A percentile compares a stretch with the other conserved stretches of the same genome.
These are phyloP conservation scores for Nomia melanderi DNA, from an alignment of 1,140 invertebrate species.

Conservation along the genomic window DNA sequence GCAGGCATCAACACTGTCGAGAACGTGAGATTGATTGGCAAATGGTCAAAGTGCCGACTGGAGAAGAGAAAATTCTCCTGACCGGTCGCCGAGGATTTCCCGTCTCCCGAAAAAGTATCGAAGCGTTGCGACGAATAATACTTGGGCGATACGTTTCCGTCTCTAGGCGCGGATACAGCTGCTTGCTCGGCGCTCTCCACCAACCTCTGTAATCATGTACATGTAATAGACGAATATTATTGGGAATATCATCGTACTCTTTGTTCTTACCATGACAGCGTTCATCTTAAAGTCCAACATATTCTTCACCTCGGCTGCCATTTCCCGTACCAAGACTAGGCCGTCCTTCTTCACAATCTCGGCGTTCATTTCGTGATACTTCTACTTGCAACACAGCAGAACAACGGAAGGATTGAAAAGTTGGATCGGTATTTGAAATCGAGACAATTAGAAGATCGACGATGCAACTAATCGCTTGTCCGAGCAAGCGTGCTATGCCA, in stretches of 20 bases:
- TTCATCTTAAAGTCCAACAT: slow-evolving; percentile 95
- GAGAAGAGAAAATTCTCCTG: slow-evolving; percentile 86
- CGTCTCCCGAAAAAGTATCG: slow-evolving; percentile 87
- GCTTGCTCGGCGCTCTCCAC: slow-evolving; percentile 94
- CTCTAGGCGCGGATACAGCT: slow-evolving; percentile 85
- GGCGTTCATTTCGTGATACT: slow-evolving; percentile 88
- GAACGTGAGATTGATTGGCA: slow-evolving; percentile 91
- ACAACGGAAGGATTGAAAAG: background rate
- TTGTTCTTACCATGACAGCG: slow-evolving; percentile 90
- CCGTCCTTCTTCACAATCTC: slow-evolving; percentile 90
- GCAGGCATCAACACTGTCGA: slow-evolving; percentile 95
- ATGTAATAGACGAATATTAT: no score
- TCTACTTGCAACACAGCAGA: slow-evolving; percentile 80
- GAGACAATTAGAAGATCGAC: no score
- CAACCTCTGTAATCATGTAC: slow-evolving; percentile 84
- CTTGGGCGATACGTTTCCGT: slow-evolving; percentile 77
- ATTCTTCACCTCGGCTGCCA: slow-evolving; percentile 92
- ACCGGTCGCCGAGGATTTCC: slow-evolving; percentile 84
- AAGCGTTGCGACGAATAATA: slow-evolving; percentile 89
- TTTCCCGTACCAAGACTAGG: slow-evolving; percentile 89
- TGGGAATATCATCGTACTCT: no score
- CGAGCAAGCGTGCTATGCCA: no score
- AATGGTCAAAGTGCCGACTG: slow-evolving; percentile 90
- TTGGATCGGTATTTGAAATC: no score
- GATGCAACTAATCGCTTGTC: no score